A percentile compares a stretch with the other conserved stretches of the same genome.
Conservation (phyloP, 1,140 invertebrate species). For the Cotesia typhae region DNA sequence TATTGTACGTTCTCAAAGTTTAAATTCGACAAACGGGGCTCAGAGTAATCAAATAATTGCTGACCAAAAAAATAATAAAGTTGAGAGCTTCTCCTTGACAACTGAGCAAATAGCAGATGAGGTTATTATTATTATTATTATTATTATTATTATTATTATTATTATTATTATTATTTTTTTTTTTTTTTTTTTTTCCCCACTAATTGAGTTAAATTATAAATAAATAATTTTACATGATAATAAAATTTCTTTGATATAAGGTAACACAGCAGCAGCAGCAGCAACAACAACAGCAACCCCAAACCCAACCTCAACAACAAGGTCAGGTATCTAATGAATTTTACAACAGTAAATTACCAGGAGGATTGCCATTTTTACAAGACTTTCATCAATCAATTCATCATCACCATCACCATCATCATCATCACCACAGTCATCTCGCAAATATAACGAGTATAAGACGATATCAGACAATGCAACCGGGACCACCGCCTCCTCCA, state of each 20-base stretch:
- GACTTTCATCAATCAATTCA: conserved; percentile 55
- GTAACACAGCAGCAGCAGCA: too few relatives aligned
- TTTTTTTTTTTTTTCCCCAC: too few relatives aligned
- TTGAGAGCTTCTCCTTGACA: conserved; percentile 44
- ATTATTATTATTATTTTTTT: too few relatives aligned
- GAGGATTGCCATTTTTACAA: conserved; percentile 54
- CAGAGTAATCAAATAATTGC: conserved; percentile 53
- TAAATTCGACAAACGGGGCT: conserved; percentile 58
- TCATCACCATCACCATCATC: conserved; percentile 52
- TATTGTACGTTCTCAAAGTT: conserved; percentile 66
- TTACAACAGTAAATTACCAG: conserved; percentile 51
- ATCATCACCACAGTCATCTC: conserved; percentile 43
- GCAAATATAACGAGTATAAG: conserved; percentile 53
- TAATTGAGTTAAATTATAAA: too few relatives aligned
- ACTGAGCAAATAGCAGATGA: conserved; percentile 55
- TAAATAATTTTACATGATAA: too few relatives aligned
- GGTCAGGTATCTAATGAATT: conserved; percentile 45
- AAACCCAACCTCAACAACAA: too few relatives aligned
- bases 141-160: too few relatives aligned
- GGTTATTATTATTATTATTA: too few relatives aligned
- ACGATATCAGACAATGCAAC: conserved; percentile 59
- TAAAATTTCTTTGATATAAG: too few relatives aligned
- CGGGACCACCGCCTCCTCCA: conserved; percentile 7
- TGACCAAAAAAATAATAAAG: conserved; percentile 56
- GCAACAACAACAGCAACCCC: too few relatives aligned